phyloP scores from a whole-genome alignment of 1,140 invertebrate species.

The Musca domestica region DNA sequence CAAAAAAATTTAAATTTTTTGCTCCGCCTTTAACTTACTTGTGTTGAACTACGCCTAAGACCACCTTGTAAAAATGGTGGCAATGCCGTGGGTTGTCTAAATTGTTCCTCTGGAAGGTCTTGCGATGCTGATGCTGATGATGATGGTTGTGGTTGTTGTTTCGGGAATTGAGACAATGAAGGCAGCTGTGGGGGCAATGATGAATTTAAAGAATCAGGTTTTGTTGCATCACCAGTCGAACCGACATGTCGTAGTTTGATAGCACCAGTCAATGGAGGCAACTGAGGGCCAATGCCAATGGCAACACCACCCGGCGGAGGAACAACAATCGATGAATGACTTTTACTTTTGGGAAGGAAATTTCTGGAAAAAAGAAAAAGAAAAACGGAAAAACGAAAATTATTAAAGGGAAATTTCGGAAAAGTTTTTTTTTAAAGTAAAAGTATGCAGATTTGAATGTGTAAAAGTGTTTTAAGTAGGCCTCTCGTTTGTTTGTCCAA shows the following conservation, averaged over 20 bases:
- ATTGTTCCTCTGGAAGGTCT: slow-evolving; percentile 16
- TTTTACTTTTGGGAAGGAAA: slow-evolving; percentile 53
- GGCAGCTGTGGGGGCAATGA: slow-evolving; percentile 17
- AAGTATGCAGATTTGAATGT: too few species aligned
- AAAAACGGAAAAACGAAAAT: not conserved
- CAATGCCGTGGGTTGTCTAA: slow-evolving; percentile 34
- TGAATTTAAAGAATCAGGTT: not conserved
- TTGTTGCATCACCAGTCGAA: slow-evolving; percentile 11
- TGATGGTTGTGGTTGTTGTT: slow-evolving; percentile 24
- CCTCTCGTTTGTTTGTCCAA: too few species aligned
- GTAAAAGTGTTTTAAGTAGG: too few species aligned
- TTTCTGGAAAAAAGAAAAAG: slow-evolving; percentile 37
- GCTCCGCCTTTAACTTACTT: too few species aligned
- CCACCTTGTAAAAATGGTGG: slow-evolving; percentile 38
- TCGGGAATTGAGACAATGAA: not conserved
- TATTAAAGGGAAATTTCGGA: too few species aligned
- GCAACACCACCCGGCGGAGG: slow-evolving; percentile 29
- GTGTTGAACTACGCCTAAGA: slow-evolving; percentile 35
- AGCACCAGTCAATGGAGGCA: slow-evolving; percentile 42
- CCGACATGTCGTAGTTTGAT: slow-evolving; percentile 51
- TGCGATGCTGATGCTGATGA: slow-evolving; percentile 24
- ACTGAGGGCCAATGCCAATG: slow-evolving; percentile 44
- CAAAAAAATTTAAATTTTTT: too few species aligned
- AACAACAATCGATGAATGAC: slow-evolving; percentile 42
- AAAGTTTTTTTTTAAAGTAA: too few species aligned